Base-by-base conservation (phyloP, 2,888 invertebrate species). In the Gari tellinella region DNA sequence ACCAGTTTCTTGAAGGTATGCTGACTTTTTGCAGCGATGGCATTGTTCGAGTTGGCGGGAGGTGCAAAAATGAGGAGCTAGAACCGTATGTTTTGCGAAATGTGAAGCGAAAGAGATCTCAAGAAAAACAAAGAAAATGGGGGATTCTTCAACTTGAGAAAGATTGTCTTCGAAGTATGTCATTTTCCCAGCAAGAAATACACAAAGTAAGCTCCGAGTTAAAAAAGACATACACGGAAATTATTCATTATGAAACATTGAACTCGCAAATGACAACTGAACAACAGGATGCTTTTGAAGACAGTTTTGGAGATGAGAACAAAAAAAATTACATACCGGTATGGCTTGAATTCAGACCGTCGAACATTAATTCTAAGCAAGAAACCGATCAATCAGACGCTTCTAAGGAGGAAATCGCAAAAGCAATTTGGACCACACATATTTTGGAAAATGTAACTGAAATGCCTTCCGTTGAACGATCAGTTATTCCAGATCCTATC, bases 1-100 rank as follows among this genome's bases (percentile, higher is more conserved):
- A 91, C 73, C 89, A 91, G 74, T 91, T 91, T 74, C 67, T 91
- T 19, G 86, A 89, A 67, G 90, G 88, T 17, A 83, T 91, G n/a
- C 53, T 70, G 0, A 46, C 75, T 7, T 87, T 85, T 60, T 67
- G 76, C 37, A 51, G 70, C 4, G 61, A 56, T 0, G 83, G 83
- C 4, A 83, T 90, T 38, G 85, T 90, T 23, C 80, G 91, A n/a
- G 83, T 91, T 40, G 91, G 91, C 3, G 88, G 89, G 1, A 63
- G 90, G 55, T 86, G 88, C 55, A 83, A 81, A 23, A 84, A 72
- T 40, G 77, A 77, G 26, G 26, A 52, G 1, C 77, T 91, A 14
- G 68, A 87, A 55, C 61, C 72, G n/a, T 89, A 56, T 57, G 57
- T 65, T 26, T 25, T 81, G 21, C 60, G 62, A 2, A 72, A 74